These are phyloP conservation scores for Ploceus nigricollis DNA, from an alignment of 2,113 vertebrate species.

Conservation along the genomic window DNA sequence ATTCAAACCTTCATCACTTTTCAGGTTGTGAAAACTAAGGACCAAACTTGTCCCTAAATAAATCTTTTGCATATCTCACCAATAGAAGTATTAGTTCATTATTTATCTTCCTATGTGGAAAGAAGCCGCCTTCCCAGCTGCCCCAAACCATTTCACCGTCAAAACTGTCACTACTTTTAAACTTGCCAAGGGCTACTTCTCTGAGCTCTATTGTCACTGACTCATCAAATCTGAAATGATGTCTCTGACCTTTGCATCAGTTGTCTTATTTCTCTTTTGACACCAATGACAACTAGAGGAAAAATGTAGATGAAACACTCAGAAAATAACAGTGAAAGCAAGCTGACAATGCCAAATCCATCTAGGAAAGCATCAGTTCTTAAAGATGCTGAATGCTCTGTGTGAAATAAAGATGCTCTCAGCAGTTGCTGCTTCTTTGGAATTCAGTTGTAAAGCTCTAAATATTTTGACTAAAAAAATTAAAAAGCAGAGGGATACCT, in stretches of 20 bases:
- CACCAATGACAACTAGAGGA: slow-evolving; percentile 48
- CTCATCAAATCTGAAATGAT: slow-evolving; percentile 56
- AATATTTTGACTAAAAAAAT: neutral
- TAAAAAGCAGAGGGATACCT: neutral
- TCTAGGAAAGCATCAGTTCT: neutral
- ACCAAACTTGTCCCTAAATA: neutral
- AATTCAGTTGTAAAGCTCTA: neutral
- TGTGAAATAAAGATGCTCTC: neutral
- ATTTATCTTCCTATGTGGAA: neutral
- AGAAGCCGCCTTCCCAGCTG: neutral
- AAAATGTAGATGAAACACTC: slow-evolving; percentile 33
- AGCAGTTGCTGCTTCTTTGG: neutral
- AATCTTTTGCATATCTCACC: neutral
- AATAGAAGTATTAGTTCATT: neutral
- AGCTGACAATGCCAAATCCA: slow-evolving; percentile 28
- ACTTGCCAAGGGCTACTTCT: neutral
- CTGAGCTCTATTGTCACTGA: slow-evolving; percentile 32
- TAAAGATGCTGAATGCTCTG: neutral
- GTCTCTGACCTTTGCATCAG: slow-evolving; percentile 60
- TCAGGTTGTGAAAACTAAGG: neutral
- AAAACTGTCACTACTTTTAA: slow-evolving; percentile 15
- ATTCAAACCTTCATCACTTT: neutral
- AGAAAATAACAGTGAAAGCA: slow-evolving; percentile 16
- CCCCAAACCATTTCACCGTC: neutral
- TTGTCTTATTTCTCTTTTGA: slow-evolving; percentile 54